Conservation (phyloP, 2,888 invertebrate species). For the Ectobius pallidus region DNA sequence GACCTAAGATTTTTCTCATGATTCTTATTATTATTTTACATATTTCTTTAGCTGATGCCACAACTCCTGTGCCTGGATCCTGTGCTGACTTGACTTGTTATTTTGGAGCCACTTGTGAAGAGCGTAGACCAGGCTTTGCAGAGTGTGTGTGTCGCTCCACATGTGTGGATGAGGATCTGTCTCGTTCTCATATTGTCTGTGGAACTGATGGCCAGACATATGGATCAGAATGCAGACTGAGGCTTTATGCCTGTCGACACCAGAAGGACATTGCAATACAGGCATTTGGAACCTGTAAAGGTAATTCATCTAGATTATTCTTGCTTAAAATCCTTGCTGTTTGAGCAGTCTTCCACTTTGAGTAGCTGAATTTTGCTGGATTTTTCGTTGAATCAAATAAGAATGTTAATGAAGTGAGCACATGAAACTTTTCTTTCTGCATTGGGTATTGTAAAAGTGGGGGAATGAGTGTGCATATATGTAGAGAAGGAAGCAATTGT, state of each 20-base stretch:
- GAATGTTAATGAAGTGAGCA: too few relatives aligned
- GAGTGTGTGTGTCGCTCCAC: slow-evolving; percentile 77
- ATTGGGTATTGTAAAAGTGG: too few relatives aligned
- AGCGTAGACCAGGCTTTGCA: slow-evolving; percentile 68
- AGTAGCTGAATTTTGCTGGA: too few relatives aligned
- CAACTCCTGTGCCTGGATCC: slow-evolving; percentile 69
- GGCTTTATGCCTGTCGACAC: slow-evolving; percentile 51
- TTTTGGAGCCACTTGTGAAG: slow-evolving; percentile 81
- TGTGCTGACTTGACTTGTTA: slow-evolving; percentile 81
- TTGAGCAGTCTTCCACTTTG: too few relatives aligned
- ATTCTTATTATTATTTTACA: too few relatives aligned
- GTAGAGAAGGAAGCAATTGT: too few relatives aligned
- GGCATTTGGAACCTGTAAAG: slow-evolving; percentile 76
- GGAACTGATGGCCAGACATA: slow-evolving; percentile 86
- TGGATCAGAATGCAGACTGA: slow-evolving; percentile 80
- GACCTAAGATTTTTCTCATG: too few relatives aligned
- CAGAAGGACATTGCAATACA: slow-evolving; percentile 56
- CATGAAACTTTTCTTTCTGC: too few relatives aligned
- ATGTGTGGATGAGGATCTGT: slow-evolving; percentile 64
- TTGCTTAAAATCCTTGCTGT: too few relatives aligned
- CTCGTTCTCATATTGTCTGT: slow-evolving; percentile 64
- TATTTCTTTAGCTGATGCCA: slow-evolving; percentile 69
- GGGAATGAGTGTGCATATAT: too few relatives aligned
- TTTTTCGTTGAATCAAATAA: too few relatives aligned
- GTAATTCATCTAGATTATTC: slow-evolving; percentile 52